Conservation (phyloP, 1,140 invertebrate species). For the Penaeus chinensis region DNA sequence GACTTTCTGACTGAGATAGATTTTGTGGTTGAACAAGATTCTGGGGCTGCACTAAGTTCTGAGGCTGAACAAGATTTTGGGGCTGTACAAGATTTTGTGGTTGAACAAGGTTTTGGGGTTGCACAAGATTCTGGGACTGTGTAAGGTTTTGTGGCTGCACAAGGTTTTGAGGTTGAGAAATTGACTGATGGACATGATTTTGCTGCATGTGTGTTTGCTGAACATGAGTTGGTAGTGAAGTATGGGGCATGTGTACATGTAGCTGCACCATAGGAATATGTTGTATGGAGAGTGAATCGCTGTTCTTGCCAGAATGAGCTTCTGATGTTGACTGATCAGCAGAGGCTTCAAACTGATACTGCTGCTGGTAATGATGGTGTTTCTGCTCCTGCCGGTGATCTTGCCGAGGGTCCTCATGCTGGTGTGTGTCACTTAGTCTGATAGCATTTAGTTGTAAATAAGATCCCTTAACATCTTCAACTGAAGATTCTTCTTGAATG, state of each 20-base stretch:
- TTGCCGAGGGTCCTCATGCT: neutral
- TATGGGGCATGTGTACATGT: slow-evolving; percentile 29
- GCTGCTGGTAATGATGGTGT: slow-evolving; percentile 30
- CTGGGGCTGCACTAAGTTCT: slow-evolving; percentile 43
- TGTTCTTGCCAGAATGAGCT: slow-evolving; percentile 15
- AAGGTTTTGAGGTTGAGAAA: slow-evolving; percentile 38
- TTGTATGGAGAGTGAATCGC: slow-evolving; percentile 23
- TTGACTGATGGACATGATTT: slow-evolving; percentile 17
- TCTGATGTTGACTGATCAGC: slow-evolving; percentile 21
- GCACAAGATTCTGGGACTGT: slow-evolving; percentile 38
- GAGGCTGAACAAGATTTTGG: slow-evolving; percentile 40
- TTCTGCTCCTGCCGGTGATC: slow-evolving; percentile 6
- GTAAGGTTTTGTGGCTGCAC: slow-evolving; percentile 37
- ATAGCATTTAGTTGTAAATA: too few species aligned
- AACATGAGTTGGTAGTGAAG: neutral
- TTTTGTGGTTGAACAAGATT: slow-evolving; percentile 52
- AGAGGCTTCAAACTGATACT: slow-evolving; percentile 18
- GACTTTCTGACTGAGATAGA: slow-evolving; percentile 36
- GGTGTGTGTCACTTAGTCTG: neutral
- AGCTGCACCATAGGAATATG: slow-evolving; percentile 47
- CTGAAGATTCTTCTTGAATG: too few species aligned
- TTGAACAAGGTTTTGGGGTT: slow-evolving; percentile 7
- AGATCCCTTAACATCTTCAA: too few species aligned
- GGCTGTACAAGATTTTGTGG: slow-evolving; percentile 35
- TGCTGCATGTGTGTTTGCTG: slow-evolving; percentile 13